Percentiles rank a stretch among this genome's conserved stretches.
phyloP scores from a whole-genome alignment of 2,888 invertebrate species.

The Cheilosia grossa region DNA sequence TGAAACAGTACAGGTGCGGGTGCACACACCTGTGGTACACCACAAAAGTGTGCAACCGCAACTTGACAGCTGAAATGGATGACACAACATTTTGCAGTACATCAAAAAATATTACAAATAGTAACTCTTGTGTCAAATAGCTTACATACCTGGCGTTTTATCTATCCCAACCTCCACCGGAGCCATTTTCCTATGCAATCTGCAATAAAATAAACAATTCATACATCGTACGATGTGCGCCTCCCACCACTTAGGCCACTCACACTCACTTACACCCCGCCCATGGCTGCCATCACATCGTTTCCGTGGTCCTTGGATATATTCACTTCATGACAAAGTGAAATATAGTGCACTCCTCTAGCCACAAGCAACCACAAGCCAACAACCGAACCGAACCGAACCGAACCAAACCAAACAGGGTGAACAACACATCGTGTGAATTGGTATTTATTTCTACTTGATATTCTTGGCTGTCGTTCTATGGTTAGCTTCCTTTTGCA shows the following conservation, averaged over 20 bases:
- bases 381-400: conserved; percentile 17
- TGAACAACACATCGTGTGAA: conserved; percentile 61
- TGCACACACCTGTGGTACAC: background rate
- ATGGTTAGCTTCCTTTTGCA: conserved; percentile 21
- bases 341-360: conserved; percentile 59
- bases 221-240: conserved; percentile 28
- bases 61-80: background rate
- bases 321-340: conserved; percentile 70
- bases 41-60: background rate
- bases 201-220: conserved; percentile 68
- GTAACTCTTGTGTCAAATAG: conserved; percentile 17
- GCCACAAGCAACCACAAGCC: conserved; percentile 47
- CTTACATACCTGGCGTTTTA: background rate
- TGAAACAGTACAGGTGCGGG: background rate
- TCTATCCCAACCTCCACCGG: background rate
- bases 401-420: background rate
- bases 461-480: conserved; percentile 63
- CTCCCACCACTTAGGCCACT: conserved; percentile 63
- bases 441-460: conserved; percentile 70
- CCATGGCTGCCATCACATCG: conserved; percentile 21
- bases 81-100: background rate
- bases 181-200: conserved; percentile 29
- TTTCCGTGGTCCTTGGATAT: conserved; percentile 48
- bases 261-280: conserved; percentile 15
- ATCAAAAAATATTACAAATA: conserved; percentile 5